These are phyloP conservation scores for Rhopilema esculentum DNA, from an alignment of 30 jellyfish, hydroid and myxozoan genomes.

Conservation along the genomic window DNA sequence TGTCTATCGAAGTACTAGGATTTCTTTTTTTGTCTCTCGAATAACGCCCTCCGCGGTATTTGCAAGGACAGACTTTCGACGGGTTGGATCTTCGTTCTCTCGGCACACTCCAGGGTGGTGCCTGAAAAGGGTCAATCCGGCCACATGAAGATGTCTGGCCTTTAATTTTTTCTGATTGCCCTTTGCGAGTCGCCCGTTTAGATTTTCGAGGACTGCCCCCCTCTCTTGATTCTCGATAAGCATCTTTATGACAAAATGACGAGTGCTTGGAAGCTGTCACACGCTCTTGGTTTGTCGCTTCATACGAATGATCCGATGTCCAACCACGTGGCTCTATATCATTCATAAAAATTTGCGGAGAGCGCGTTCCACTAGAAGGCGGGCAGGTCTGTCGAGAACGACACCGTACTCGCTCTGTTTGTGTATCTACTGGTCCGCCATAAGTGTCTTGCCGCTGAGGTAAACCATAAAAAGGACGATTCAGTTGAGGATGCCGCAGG, in stretches of 20 bases:
- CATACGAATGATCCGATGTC: background rate
- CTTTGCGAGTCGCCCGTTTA: constrained; percentile 11
- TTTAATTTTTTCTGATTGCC: background rate
- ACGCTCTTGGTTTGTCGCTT: background rate
- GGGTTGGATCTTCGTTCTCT: constrained; percentile 11
- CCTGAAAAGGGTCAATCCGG: background rate
- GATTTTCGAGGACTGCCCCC: constrained; percentile 15
- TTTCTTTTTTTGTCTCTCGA: constrained; percentile 6
- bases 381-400: constrained; percentile 7
- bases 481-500: background rate
- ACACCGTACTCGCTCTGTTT: background rate
- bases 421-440: constrained; percentile 41
- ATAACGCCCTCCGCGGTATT: constrained; percentile 38
- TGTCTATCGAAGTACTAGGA: background rate
- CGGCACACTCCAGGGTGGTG: constrained; percentile 3
- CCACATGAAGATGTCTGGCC: background rate
- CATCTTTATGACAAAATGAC: constrained; percentile 47
- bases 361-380: constrained; percentile 45
- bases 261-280: background rate
- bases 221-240: constrained; percentile 44
- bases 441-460: constrained; percentile 62
- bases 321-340: constrained; percentile 4
- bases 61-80: constrained; percentile 44
- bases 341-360: constrained; percentile 19
- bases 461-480: constrained; percentile 33